Percentiles rank a stretch among this genome's conserved stretches.
Evolutionary conservation across 1,140 invertebrate genomes (phyloP).

Genomic region (Ptiloglossa arizonensis): DNA sequence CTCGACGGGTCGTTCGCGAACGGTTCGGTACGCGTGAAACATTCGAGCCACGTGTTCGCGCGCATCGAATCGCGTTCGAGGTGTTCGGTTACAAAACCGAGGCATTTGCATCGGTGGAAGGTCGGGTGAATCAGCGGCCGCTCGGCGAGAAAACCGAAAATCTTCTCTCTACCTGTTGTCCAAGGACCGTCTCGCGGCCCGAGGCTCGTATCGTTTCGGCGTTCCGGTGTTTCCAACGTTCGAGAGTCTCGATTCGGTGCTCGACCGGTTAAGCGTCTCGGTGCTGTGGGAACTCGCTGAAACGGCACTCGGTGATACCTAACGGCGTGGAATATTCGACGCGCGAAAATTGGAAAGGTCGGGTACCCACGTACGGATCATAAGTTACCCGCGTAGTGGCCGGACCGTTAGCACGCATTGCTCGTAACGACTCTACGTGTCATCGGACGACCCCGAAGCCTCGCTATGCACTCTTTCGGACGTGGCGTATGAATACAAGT

Average conservation of each 20-base stretch:
- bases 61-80: neutral
- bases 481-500: too few relatives aligned
- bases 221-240: neutral
- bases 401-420: slow-evolving; percentile 34
- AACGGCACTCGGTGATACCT: neutral
- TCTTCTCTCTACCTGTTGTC: slow-evolving; percentile 11
- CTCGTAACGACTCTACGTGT: slow-evolving; percentile 9
- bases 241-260: too few relatives aligned
- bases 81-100: neutral
- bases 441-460: neutral
- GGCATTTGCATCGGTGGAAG: slow-evolving; percentile 12
- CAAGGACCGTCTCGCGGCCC: neutral
- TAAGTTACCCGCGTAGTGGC: neutral
- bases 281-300: neutral
- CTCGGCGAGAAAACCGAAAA: slow-evolving; percentile 11
- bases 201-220: slow-evolving; percentile 1
- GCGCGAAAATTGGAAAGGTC: slow-evolving; percentile 23
- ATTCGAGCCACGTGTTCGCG: neutral
- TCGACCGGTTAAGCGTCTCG: neutral
- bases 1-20: too few relatives aligned
- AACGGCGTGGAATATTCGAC: neutral
- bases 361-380: neutral
- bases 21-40: too few relatives aligned
- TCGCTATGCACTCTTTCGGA: neutral
- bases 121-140: slow-evolving; percentile 28